Percentiles rank a stretch among this genome's conserved stretches.
These are phyloP conservation scores for Maconellicoccus hirsutus DNA, from an alignment of 1,140 invertebrate genomes.

Conservation along the genomic window DNA sequence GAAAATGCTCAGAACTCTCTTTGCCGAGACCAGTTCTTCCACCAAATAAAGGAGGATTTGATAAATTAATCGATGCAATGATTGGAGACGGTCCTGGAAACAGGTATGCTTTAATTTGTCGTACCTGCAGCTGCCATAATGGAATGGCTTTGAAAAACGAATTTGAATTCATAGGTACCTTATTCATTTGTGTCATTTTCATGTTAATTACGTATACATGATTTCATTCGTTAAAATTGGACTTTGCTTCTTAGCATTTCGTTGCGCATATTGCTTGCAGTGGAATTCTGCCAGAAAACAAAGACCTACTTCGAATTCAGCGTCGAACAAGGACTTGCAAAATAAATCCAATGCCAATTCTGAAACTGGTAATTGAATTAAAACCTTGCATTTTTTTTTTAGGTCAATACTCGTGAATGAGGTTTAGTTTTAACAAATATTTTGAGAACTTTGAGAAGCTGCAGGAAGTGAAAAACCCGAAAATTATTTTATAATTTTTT, in stretches of 20 bases:
- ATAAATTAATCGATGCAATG: slow-evolving; percentile 84
- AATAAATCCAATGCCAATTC: slow-evolving; percentile 10
- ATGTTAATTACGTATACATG: slow-evolving; percentile 13
- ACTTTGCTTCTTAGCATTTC: slow-evolving; percentile 45
- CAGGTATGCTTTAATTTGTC: slow-evolving; percentile 89
- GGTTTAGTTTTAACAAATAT: no score
- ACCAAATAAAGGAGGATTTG: slow-evolving; percentile 55
- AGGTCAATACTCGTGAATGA: no score
- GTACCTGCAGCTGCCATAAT: slow-evolving; percentile 81
- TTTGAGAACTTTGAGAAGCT: no score
- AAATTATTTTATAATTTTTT: no score
- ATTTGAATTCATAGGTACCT: slow-evolving; percentile 77
- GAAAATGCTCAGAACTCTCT: slow-evolving; percentile 11
- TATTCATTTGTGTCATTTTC: slow-evolving; percentile 11
- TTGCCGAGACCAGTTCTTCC: slow-evolving; percentile 44
- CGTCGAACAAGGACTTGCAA: background rate
- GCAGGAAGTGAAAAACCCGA: no score
- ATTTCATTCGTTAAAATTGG: background rate
- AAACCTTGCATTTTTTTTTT: no score
- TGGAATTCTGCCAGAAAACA: slow-evolving; percentile 75
- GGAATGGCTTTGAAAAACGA: slow-evolving; percentile 95
- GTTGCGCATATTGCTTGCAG: slow-evolving; percentile 76
- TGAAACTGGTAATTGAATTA: background rate
- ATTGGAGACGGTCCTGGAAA: slow-evolving; percentile 91
- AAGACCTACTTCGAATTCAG: slow-evolving; percentile 57